Conservation (phyloP, 2,888 invertebrate species). For the Mesopsocus fuscifrons region DNA sequence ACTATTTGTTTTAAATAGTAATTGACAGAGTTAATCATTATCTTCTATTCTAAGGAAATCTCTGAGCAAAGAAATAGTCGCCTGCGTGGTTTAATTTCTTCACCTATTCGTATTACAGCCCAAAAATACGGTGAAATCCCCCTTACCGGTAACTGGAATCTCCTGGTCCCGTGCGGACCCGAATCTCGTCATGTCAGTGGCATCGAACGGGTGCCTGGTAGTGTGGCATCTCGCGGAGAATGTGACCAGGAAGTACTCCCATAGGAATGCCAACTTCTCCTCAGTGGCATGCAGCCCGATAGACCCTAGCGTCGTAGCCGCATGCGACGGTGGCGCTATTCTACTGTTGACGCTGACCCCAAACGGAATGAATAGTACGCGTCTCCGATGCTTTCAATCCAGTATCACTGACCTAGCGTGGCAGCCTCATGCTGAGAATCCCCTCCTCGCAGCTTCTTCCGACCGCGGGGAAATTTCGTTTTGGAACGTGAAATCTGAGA, state of each 20-base stretch:
- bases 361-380: not conserved
- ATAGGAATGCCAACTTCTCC: not conserved
- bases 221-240: not conserved
- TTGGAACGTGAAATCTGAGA: not conserved
- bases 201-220: not conserved
- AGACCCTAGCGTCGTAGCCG: not conserved
- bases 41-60: too few relatives aligned
- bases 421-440: not conserved
- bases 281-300: not conserved
- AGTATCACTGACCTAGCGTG: not conserved
- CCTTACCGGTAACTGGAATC: not conserved
- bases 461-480: not conserved
- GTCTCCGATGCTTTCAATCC: not conserved
- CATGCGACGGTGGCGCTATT: slow-evolving; percentile 1
- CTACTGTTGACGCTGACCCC: not conserved
- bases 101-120: too few relatives aligned
- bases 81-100: too few relatives aligned
- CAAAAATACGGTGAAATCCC: not conserved
- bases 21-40: too few relatives aligned
- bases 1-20: too few relatives aligned
- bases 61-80: too few relatives aligned
- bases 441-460: not conserved
- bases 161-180: not conserved
- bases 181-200: not conserved
- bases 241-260: not conserved